Percentiles rank a stretch among this genome's conserved stretches.
Conservation (phyloP, 2,113 vertebrate species). For the Capreolus pygargus region DNA sequence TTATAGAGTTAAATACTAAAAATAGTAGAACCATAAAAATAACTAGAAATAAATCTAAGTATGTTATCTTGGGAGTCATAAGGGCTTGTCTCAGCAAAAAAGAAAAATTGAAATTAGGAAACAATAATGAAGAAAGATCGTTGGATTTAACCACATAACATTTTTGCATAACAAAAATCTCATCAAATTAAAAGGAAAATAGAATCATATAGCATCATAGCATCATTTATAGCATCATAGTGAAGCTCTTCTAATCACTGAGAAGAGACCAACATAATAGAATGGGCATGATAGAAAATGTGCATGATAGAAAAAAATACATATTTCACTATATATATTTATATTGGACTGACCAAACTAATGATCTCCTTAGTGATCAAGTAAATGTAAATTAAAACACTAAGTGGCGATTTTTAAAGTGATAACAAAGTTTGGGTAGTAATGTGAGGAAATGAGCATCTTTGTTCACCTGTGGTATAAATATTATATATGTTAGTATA, state of each 20-base stretch:
- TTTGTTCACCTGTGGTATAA: background rate
- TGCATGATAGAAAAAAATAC: background rate
- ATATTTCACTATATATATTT: background rate
- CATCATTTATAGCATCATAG: background rate
- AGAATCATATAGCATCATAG: background rate
- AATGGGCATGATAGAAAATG: background rate
- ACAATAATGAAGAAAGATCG: background rate
- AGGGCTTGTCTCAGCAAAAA: background rate
- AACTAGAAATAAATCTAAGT: background rate
- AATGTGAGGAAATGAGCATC: background rate
- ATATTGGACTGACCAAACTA: background rate
- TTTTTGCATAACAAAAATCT: background rate
- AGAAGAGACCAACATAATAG: background rate
- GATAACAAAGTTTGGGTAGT: background rate
- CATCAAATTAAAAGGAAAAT: conserved; percentile 6
- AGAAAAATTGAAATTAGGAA: background rate
- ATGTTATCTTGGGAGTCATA: background rate
- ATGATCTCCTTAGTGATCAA: background rate
- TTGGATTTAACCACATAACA: background rate
- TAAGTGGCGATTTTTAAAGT: background rate
- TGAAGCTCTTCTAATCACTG: background rate
- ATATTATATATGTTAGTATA: background rate
- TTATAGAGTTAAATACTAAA: background rate
- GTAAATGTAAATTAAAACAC: conserved; percentile 1
- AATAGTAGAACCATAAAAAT: background rate